Evolutionary conservation across 2,113 vertebrate species (phyloP).

Genomic region (Melanostigma gelatinosum): DNA sequence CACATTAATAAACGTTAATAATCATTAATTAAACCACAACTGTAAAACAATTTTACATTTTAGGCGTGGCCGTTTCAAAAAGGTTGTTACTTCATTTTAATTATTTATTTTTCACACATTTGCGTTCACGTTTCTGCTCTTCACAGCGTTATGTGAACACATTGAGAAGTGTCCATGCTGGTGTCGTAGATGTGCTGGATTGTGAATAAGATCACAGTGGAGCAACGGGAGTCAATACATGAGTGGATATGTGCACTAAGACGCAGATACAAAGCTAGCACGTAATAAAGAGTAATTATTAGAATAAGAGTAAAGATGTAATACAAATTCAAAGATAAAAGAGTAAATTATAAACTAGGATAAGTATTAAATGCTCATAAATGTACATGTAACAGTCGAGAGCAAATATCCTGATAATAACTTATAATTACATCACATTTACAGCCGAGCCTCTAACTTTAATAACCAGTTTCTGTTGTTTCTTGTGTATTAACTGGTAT

Average conservation of each 20-base stretch:
- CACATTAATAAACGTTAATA: background rate
- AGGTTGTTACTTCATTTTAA: no score
- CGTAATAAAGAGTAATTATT: background rate
- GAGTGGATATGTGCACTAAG: no score
- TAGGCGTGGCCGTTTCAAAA: background rate
- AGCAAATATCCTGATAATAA: background rate
- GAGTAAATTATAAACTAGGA: background rate
- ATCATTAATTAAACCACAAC: background rate
- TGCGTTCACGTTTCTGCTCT: background rate
- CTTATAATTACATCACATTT: background rate
- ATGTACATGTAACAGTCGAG: background rate
- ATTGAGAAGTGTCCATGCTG: background rate
- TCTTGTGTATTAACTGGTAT: background rate
- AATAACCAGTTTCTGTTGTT: background rate
- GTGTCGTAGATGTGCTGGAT: background rate
- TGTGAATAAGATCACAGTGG: no score
- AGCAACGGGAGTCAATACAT: no score
- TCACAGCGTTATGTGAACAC: background rate
- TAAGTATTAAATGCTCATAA: background rate
- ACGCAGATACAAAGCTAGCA: no score
- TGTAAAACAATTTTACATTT: background rate
- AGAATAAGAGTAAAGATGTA: background rate
- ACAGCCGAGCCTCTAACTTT: background rate
- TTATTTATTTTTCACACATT: background rate
- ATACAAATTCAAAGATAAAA: background rate